These are phyloP conservation scores for Heterocephalus glaber DNA, from an alignment of 2,113 vertebrate species.

Conservation along the genomic window DNA sequence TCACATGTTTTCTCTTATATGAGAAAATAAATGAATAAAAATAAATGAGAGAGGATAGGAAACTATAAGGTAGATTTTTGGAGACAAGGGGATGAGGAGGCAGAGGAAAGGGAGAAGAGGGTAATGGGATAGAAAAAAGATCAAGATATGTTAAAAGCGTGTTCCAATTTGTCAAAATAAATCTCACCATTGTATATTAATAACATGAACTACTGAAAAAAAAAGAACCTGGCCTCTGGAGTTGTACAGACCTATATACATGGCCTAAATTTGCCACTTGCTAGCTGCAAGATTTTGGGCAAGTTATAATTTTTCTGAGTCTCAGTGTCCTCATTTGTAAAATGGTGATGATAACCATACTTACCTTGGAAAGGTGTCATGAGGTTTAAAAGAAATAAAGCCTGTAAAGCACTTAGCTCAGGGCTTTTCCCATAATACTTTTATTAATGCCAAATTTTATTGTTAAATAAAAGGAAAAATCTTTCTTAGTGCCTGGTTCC, in stretches of 20 bases:
- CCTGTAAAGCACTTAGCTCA: slow-evolving; percentile 28
- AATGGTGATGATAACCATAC: slow-evolving; percentile 41
- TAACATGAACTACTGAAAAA: background rate
- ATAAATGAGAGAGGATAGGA: background rate
- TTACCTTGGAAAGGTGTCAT: background rate
- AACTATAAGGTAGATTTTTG: background rate
- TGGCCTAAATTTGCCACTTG: background rate
- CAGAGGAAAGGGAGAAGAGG: background rate
- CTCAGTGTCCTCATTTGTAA: slow-evolving; percentile 39
- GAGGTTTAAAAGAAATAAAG: slow-evolving; percentile 46
- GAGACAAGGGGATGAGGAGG: background rate
- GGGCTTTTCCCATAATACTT: slow-evolving; percentile 33
- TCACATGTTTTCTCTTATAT: background rate
- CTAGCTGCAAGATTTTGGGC: background rate
- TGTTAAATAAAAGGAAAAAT: slow-evolving; percentile 49
- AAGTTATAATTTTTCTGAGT: background rate
- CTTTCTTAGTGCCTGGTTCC: background rate
- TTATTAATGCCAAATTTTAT: slow-evolving; percentile 55
- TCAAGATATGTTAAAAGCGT: background rate
- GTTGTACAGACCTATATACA: background rate
- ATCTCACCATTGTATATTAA: background rate
- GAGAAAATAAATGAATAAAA: background rate
- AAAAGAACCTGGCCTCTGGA: background rate
- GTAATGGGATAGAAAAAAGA: background rate
- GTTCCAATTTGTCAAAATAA: background rate